A percentile compares a stretch with the other conserved stretches of the same genome.
Evolutionary conservation across 2,113 vertebrate genomes (phyloP).

Genomic region (Thoracochromis brauschi): DNA sequence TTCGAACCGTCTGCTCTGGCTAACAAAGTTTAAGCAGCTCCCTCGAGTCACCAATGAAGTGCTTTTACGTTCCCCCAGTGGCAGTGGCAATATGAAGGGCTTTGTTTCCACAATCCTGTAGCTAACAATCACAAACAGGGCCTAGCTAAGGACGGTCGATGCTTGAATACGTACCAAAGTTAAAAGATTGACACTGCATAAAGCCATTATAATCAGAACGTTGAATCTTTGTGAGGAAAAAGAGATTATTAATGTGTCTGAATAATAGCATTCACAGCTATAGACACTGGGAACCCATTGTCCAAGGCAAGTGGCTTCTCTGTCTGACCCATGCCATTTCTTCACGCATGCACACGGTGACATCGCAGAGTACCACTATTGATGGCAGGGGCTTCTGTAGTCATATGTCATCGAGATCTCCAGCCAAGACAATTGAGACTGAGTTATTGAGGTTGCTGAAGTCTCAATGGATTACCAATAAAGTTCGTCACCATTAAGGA

Average conservation of each 20-base stretch:
- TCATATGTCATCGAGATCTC: conserved; percentile 53
- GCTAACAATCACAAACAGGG: conserved; percentile 27
- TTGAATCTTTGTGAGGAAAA: conserved; percentile 19
- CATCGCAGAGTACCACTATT: conserved; percentile 67
- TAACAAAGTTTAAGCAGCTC: not conserved
- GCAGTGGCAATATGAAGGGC: not conserved
- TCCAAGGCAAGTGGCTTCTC: conserved; percentile 45
- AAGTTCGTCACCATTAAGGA: not conserved
- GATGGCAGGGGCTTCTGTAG: conserved; percentile 35
- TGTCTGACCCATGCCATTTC: conserved; percentile 45
- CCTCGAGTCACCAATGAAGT: not conserved
- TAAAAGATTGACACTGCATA: conserved; percentile 21
- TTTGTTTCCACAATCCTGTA: conserved; percentile 9
- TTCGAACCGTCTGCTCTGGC: not conserved
- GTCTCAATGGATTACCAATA: not conserved
- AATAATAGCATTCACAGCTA: conserved; percentile 68
- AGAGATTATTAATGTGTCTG: conserved; percentile 62
- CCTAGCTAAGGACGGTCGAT: conserved; percentile 20
- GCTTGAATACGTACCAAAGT: conserved; percentile 46
- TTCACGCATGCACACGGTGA: conserved; percentile 53
- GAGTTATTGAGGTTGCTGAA: not conserved
- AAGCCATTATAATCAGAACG: conserved; percentile 35
- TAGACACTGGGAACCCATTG: conserved; percentile 67
- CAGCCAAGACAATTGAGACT: conserved; percentile 24
- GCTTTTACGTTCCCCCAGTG: conserved; percentile 11